Conservation (phyloP, 2,888 invertebrate genomes). For the Xestia rhomboidea region DNA sequence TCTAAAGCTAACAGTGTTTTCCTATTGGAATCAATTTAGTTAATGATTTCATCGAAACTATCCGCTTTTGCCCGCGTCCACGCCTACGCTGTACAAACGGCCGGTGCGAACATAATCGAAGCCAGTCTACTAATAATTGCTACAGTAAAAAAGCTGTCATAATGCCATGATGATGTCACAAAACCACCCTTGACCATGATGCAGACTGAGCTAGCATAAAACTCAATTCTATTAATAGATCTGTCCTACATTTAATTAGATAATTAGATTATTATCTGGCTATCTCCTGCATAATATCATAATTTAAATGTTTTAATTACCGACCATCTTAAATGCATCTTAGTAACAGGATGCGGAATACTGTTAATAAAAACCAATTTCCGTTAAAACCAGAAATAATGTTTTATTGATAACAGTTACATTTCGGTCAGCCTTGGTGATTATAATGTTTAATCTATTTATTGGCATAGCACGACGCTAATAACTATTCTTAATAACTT, state of each 20-base stretch:
- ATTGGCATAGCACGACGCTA: conserved; percentile 39
- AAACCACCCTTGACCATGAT: neutral
- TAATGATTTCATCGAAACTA: neutral
- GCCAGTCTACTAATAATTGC: neutral
- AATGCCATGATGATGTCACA: neutral
- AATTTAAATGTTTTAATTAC: conserved; percentile 44
- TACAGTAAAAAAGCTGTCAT: neutral
- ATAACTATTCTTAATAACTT: conserved; percentile 50
- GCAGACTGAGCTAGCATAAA: neutral
- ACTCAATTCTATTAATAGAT: conserved; percentile 22
- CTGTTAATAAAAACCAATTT: conserved; percentile 60
- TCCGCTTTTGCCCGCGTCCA: neutral
- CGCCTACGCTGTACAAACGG: neutral
- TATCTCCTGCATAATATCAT: conserved; percentile 2
- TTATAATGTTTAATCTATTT: conserved; percentile 52
- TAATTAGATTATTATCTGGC: conserved; percentile 24
- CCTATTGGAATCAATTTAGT: neutral
- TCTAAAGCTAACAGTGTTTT: neutral
- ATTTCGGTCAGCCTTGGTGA: conserved; percentile 56
- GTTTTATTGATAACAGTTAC: conserved; percentile 48
- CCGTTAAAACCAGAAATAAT: conserved; percentile 67
- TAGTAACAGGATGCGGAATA: conserved; percentile 61
- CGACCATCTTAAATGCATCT: conserved; percentile 50
- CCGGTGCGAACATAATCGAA: neutral
- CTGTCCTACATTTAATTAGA: neutral